Percentiles rank a stretch among this genome's conserved stretches.
These are phyloP conservation scores for Xenentodon cancila DNA, from an alignment of 2,797 vertebrate genomes.

Conservation along the genomic window DNA sequence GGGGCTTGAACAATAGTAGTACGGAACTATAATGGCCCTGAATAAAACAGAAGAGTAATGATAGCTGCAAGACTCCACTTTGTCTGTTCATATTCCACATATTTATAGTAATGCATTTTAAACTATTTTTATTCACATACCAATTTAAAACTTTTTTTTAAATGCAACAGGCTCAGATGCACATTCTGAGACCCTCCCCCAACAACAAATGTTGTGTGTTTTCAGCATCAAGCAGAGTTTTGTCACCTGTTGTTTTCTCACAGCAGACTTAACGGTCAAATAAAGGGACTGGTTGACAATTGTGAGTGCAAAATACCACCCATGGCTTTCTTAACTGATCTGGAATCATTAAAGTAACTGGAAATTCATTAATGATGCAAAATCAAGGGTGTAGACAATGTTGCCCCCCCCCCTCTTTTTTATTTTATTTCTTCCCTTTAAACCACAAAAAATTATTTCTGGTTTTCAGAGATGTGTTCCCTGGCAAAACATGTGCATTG, in stretches of 20 bases:
- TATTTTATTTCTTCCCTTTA: not conserved
- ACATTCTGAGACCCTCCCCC: conserved; percentile 17
- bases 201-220: conserved; percentile 69
- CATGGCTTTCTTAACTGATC: not conserved
- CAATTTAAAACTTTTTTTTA: not conserved
- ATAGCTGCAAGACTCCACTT: conserved; percentile 5
- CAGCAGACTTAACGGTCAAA: conserved; percentile 31
- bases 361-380: no score
- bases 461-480: no score
- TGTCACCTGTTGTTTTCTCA: conserved; percentile 74
- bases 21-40: conserved; percentile 40
- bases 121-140: not conserved
- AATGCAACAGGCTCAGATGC: conserved; percentile 36
- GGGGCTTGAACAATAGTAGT: conserved; percentile 25
- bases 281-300: conserved; percentile 42
- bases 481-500: not conserved
- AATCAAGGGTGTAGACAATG: no score
- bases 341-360: no score
- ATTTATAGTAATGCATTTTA: no score
- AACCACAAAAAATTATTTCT: not conserved
- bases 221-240: conserved; percentile 58
- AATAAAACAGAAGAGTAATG: not conserved
- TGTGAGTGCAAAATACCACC: conserved; percentile 19
- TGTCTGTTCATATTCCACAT: not conserved
- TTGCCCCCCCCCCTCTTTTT: no score